Base-by-base conservation (phyloP, 2,888 invertebrate species). In the Drosophila yooni region DNA sequence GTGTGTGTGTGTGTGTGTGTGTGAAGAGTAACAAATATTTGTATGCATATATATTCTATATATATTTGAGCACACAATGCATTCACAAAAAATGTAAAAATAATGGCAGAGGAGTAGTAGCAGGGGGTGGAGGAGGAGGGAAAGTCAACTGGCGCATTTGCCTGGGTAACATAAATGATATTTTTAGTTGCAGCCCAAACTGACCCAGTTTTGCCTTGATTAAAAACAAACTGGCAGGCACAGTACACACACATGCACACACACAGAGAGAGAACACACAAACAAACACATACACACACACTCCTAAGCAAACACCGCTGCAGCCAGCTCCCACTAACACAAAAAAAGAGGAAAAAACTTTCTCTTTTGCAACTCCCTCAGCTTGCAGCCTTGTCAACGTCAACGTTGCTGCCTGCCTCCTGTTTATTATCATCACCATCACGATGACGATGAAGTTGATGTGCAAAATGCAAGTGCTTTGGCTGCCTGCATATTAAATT, bases 131-230 rank as follows among this genome's bases (percentile, higher is more conserved):
- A n/a, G 31, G n/a, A 21, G 31, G 21, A 67, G 70, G 70, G 67
- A 83, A 80, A 85, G 84, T 85, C 89, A 89, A 85, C 82, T 89
- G 68, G 73, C 72, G 76, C 84, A 77, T 83, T 82, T 82, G 83
- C 83, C 83, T 79, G 79, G 68, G 78, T 71, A 86, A 72, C 82
- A 84, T 75, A 89, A 88, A 88, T 88, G 90, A 89, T 89, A 88
- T 89, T 86, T 89, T 85, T 86, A 88, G 86, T 85, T 85, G 76
- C 88, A 75, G 82, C 83, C 72, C 86, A 75, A 87, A 82, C 80
- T 90, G 87, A 87, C 87, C 87, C 82, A 87, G 87, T 90, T 87
- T 78, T 60, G 78, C 73, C 90, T 87, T 87, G 87, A 87, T 87
- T 87, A 87, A 87, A 87, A 87, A 87, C 90, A 90, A 87, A 87